Evolutionary conservation across 2,888 invertebrate species (phyloP), one percentile per base, ranked within the genome.

Genomic region (Amiota minor): DNA sequence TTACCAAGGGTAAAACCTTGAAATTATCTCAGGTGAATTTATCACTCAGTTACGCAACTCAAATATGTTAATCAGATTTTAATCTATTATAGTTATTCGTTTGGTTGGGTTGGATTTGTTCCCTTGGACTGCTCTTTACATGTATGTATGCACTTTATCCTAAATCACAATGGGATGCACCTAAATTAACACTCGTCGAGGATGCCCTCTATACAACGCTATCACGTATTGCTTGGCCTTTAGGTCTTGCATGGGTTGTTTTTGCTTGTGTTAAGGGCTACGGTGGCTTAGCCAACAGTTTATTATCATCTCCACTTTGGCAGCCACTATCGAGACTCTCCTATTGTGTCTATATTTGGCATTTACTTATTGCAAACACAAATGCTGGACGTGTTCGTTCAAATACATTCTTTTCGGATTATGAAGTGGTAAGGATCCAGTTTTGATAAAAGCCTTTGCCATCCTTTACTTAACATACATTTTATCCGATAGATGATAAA

Each of bases 201-300:
- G 78, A 78, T 49, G 84, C 82, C 0, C 79, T 85, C 69, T 85
- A 81, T 73, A 79, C 79, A 68, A 78, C 78, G 16, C 76, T 79
- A 2, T 82, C 82, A 11, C 83, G 88, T 10, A 76, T 87, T 4
- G 84, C 80, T 18, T 89, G 89, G 89, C 80, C 88, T 2, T 61
- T 88, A 62, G 81, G 75, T 0, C 72, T 89, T 1, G 81, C 84
- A 11, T 88, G 88, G 86, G 79, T 88, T 8, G 84, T 88, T 1
- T 89, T 86, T 50, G 86, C 86, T n/a, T 89, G 89, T 64, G 76
- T 81, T 45, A 80, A 86, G 12, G 88, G 87, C 0, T 80, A 84
- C 50, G 89, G 86, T 0, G 88, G 89, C 0, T 71, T 80, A 62
- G 77, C 82, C 9, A 81, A 87, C 61, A 78, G 76, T 11, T 81